Percentiles rank a stretch among this genome's conserved stretches.
These are phyloP conservation scores for Morus bassanus DNA, from an alignment of 2,797 vertebrate species.

Conservation along the genomic window DNA sequence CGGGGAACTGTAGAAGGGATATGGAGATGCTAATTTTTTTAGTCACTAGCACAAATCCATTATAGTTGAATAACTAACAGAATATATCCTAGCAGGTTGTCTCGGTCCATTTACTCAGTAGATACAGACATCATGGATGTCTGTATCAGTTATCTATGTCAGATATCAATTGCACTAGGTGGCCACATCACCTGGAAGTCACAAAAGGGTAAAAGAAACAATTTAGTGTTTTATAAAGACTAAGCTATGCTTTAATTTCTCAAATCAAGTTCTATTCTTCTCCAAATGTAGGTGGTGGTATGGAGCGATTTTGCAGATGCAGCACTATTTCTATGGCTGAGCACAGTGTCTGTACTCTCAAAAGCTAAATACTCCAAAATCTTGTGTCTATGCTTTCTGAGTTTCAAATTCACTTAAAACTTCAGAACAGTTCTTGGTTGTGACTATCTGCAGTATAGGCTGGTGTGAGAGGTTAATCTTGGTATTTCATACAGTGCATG, in stretches of 20 bases:
- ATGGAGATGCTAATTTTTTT: not conserved
- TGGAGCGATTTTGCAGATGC: not conserved
- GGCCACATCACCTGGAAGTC: not conserved
- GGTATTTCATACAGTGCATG: not conserved
- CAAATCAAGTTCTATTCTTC: not conserved
- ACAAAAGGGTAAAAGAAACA: not conserved
- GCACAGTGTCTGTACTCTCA: not conserved
- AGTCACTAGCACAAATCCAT: not conserved
- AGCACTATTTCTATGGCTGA: not conserved
- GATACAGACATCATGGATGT: not conserved
- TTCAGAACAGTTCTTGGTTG: not conserved
- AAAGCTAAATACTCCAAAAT: not conserved
- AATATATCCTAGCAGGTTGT: not conserved
- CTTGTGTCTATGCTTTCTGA: not conserved
- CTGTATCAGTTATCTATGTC: not conserved
- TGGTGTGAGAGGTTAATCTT: not conserved
- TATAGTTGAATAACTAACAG: not conserved
- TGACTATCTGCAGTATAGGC: not conserved
- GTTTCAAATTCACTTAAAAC: not conserved
- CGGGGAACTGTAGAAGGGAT: not conserved
- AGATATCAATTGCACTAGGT: not conserved
- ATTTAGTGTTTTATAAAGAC: not conserved
- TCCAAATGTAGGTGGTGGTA: not conserved
- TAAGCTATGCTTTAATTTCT: not conserved
- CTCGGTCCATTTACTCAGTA: not conserved